phyloP scores from a whole-genome alignment of 64 coral and sea anemone genomes.

The Montipora efflorescens region DNA sequence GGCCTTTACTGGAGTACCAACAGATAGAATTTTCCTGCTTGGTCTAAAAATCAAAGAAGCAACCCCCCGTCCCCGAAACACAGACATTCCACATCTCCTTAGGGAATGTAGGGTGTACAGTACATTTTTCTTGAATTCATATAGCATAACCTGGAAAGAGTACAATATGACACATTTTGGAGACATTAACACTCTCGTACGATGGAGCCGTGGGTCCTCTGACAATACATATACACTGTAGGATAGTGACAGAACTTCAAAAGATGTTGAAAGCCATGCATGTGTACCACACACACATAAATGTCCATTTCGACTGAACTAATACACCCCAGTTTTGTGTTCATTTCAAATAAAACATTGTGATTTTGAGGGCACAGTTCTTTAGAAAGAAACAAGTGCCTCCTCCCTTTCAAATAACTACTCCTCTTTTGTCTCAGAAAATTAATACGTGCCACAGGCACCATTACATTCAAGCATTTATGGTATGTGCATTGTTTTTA shows the following conservation, averaged over 20 bases:
- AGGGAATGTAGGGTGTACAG: no score
- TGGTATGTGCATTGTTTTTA: no score
- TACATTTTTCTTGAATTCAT: not conserved
- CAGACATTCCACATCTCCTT: no score
- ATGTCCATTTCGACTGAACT: slow-evolving; percentile 10
- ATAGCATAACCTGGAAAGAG: not conserved
- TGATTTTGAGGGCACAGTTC: not conserved
- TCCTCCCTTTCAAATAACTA: no score
- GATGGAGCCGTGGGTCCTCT: slow-evolving; percentile 24
- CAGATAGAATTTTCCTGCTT: not conserved
- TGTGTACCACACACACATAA: slow-evolving; percentile 21
- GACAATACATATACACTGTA: slow-evolving; percentile 27
- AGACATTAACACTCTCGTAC: slow-evolving; percentile 8
- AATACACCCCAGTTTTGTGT: slow-evolving; percentile 25
- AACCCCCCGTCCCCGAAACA: no score
- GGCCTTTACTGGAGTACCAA: slow-evolving; percentile 20
- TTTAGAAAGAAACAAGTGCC: not conserved
- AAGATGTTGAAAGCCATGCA: slow-evolving; percentile 25
- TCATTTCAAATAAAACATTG: slow-evolving; percentile 29
- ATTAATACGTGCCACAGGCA: no score
- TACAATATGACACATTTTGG: slow-evolving; percentile 3
- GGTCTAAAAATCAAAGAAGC: not conserved
- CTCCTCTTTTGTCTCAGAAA: no score
- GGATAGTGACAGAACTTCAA: slow-evolving; percentile 23
- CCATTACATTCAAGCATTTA: no score